Conservation (phyloP, 2,113 vertebrate species). For the Oceanites oceanicus region DNA sequence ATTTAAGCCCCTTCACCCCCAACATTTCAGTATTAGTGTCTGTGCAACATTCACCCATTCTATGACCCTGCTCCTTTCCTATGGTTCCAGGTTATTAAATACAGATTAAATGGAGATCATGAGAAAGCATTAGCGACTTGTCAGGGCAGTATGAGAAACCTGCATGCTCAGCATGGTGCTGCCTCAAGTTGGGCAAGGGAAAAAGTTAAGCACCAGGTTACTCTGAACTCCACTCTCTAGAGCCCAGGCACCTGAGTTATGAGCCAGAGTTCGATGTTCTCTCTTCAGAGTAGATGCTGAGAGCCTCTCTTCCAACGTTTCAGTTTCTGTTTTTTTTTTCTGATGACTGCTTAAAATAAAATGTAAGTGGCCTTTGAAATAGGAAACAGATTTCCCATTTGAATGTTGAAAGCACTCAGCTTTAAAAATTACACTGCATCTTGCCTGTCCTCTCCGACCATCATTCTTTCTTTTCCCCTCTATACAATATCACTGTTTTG, state of each 20-base stretch:
- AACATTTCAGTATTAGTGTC: background rate
- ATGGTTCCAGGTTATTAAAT: background rate
- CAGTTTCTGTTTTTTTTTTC: background rate
- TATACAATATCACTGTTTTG: background rate
- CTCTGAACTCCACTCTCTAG: background rate
- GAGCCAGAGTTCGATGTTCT: background rate
- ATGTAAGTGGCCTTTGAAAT: background rate
- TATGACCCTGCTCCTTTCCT: background rate
- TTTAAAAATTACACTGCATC: background rate
- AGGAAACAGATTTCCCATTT: background rate
- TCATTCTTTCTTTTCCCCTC: background rate
- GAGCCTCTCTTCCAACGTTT: background rate
- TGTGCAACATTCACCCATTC: background rate
- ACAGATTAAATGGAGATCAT: background rate
- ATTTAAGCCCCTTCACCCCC: background rate
- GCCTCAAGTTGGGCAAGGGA: background rate
- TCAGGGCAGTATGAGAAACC: background rate
- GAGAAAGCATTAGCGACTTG: background rate
- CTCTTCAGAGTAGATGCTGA: background rate
- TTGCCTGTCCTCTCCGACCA: background rate
- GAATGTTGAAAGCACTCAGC: background rate
- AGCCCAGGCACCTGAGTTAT: background rate
- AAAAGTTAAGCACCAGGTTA: background rate
- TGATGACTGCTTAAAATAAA: background rate
- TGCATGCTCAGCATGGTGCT: background rate